Evolutionary conservation across 2,888 invertebrate species (phyloP).

Genomic region (Pterostichus madidus): DNA sequence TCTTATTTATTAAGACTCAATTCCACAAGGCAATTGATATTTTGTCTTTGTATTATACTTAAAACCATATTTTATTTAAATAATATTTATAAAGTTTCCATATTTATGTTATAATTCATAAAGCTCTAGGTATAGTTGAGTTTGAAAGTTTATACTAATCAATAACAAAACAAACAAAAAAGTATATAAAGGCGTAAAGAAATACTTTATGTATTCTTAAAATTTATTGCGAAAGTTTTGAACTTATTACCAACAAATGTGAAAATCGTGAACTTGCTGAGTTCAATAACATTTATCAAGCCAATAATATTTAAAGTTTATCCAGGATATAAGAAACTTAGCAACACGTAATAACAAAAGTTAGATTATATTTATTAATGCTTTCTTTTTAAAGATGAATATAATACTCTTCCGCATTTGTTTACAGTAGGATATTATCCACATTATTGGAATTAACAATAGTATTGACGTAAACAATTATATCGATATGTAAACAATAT

Average conservation of each 20-base stretch:
- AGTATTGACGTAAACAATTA: too few species aligned
- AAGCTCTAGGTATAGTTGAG: slow-evolving; percentile 8
- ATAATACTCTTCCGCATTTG: too few species aligned
- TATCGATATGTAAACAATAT: too few species aligned
- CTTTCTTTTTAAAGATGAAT: too few species aligned
- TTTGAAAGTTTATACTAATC: slow-evolving; percentile 19
- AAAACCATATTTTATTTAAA: too few species aligned
- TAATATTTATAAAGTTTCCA: too few species aligned
- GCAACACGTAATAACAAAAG: background rate
- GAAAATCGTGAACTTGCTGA: slow-evolving; percentile 28
- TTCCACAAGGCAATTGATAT: too few species aligned
- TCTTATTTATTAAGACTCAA: too few species aligned
- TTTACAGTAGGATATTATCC: too few species aligned
- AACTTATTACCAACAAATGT: slow-evolving; percentile 49
- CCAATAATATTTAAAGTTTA: slow-evolving; percentile 41
- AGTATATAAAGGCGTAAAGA: slow-evolving; percentile 2
- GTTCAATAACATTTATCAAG: slow-evolving; percentile 45
- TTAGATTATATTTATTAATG: too few species aligned
- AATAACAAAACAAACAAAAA: slow-evolving; percentile 7
- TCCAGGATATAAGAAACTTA: slow-evolving; percentile 10
- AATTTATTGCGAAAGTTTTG: slow-evolving; percentile 32
- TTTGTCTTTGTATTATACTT: too few species aligned
- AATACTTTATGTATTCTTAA: slow-evolving; percentile 32
- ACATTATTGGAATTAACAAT: too few species aligned
- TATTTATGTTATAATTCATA: background rate